Conservation (phyloP, 2,888 invertebrate genomes). For the Dryobotodes eremita region DNA sequence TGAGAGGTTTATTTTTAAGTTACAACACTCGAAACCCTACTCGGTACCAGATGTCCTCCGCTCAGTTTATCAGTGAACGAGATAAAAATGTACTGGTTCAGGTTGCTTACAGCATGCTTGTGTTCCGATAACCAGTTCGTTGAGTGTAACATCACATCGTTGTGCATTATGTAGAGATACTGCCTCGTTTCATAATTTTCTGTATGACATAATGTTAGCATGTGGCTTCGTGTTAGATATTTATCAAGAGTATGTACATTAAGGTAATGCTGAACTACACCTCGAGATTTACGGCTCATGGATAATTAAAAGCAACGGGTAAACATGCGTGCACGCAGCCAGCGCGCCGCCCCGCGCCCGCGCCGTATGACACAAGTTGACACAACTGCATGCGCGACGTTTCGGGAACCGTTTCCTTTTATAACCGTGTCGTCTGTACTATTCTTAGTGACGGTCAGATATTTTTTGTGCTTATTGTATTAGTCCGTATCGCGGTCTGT, state of each 20-base stretch:
- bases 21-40: slow-evolving; percentile 79
- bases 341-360: slow-evolving; percentile 45
- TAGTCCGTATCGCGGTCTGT: slow-evolving; percentile 65
- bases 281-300: slow-evolving; percentile 75
- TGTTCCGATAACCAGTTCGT: slow-evolving; percentile 76
- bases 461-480: slow-evolving; percentile 67
- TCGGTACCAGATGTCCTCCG: slow-evolving; percentile 82
- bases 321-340: slow-evolving; percentile 74
- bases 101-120: slow-evolving; percentile 69
- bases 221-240: slow-evolving; percentile 72
- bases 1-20: slow-evolving; percentile 70
- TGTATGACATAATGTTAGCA: slow-evolving; percentile 75
- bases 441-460: slow-evolving; percentile 70
- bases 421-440: slow-evolving; percentile 66
- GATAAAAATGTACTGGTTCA: slow-evolving; percentile 82
- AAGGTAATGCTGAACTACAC: slow-evolving; percentile 72
- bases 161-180: slow-evolving; percentile 58
- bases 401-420: slow-evolving; percentile 77
- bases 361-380: slow-evolving; percentile 68
- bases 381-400: slow-evolving; percentile 62
- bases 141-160: slow-evolving; percentile 54
- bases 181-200: slow-evolving; percentile 69
- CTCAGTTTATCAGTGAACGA: slow-evolving; percentile 77
- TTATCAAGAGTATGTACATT: slow-evolving; percentile 73
- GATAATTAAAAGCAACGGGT: slow-evolving; percentile 76